Conservation (phyloP, 1,140 invertebrate species). For the Thaumatotibia leucotreta region DNA sequence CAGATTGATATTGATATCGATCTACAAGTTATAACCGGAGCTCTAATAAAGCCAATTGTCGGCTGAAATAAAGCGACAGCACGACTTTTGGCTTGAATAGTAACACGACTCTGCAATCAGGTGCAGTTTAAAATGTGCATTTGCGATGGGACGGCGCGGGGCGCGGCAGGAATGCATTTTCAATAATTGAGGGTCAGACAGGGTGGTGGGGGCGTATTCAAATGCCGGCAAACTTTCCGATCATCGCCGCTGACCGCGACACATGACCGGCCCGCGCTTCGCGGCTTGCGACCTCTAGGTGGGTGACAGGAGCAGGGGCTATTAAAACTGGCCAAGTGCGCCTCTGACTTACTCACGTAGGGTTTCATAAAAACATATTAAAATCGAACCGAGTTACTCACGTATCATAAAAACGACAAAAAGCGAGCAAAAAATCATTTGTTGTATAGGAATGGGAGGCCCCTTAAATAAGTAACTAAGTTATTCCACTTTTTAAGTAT, state of each 20-base stretch:
- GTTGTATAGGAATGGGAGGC: no score
- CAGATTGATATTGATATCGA: background rate
- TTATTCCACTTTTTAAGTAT: no score
- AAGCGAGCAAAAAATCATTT: no score
- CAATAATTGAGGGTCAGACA: conserved; percentile 75
- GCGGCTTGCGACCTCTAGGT: background rate
- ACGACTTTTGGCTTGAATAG: conserved; percentile 61
- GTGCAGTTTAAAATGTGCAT: conserved; percentile 75
- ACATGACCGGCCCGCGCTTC: conserved; percentile 6
- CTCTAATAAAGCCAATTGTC: conserved; percentile 40
- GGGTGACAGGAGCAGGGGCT: no score
- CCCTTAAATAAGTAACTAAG: no score
- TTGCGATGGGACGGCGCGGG: conserved; percentile 62
- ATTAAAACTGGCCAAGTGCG: no score
- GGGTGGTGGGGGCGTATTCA: conserved; percentile 63
- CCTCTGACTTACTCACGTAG: no score
- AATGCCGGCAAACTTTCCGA: conserved; percentile 64
- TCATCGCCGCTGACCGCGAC: conserved; percentile 40
- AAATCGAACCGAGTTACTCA: no score
- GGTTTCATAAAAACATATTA: no score
- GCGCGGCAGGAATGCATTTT: conserved; percentile 72
- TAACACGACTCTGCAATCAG: conserved; percentile 72
- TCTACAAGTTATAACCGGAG: conserved; percentile 19
- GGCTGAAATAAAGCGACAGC: conserved; percentile 54
- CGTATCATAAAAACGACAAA: no score